Evolutionary conservation across 2,113 vertebrate species (phyloP).

Genomic region (Mustela nigripes): DNA sequence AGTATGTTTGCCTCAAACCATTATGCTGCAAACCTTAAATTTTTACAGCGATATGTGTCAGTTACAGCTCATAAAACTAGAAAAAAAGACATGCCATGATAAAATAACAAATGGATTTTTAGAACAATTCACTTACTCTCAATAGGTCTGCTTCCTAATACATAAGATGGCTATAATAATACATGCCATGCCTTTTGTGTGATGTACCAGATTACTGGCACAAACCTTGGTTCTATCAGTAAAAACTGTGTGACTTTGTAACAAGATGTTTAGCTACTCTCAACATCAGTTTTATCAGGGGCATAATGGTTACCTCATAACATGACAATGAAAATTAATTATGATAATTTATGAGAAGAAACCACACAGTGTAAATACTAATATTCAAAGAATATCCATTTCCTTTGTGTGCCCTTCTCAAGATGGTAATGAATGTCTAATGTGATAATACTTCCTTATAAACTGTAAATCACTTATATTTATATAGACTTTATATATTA

Average conservation of each 20-base stretch:
- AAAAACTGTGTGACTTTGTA: not conserved
- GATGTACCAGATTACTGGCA: not conserved
- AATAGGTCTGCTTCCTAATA: not conserved
- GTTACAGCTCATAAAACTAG: not conserved
- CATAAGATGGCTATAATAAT: not conserved
- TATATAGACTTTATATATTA: not conserved
- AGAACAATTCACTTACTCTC: not conserved
- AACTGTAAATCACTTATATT: not conserved
- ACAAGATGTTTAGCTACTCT: not conserved
- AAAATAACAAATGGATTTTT: not conserved
- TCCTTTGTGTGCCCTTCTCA: not conserved
- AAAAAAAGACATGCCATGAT: not conserved
- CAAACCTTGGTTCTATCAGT: not conserved
- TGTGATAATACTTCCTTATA: not conserved
- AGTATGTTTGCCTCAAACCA: not conserved
- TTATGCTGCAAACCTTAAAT: not conserved
- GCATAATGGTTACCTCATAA: not conserved
- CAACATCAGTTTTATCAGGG: constrained; percentile 22
- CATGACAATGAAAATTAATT: constrained; percentile 35
- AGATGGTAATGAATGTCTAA: constrained; percentile 4
- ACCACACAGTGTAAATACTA: not conserved
- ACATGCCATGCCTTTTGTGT: not conserved
- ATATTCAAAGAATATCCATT: not conserved
- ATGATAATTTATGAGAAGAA: not conserved
- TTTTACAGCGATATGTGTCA: not conserved